A percentile compares a stretch with the other conserved stretches of the same genome.
phyloP scores from a whole-genome alignment of 2,797 vertebrate genomes.

The Poecilia picta region DNA sequence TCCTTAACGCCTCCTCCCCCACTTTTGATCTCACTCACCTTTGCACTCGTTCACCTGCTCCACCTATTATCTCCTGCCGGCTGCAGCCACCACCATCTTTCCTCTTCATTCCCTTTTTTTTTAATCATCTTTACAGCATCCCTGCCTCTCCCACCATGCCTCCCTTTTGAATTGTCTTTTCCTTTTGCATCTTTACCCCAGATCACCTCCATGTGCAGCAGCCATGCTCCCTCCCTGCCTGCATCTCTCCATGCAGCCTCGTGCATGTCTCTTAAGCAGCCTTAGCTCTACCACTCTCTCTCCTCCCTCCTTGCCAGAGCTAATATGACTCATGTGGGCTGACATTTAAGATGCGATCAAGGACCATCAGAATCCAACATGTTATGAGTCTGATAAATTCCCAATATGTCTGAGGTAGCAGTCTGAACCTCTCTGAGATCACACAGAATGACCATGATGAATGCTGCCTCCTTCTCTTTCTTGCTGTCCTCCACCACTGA shows the following conservation, averaged over 20 bases:
- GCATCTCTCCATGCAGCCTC: constrained; percentile 26
- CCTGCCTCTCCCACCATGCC: constrained; percentile 40
- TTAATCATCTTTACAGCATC: constrained; percentile 45
- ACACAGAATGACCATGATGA: constrained; percentile 29
- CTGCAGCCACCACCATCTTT: constrained; percentile 10
- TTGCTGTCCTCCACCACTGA: constrained; percentile 20
- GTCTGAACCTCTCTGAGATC: constrained; percentile 27
- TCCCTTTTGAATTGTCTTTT: constrained; percentile 11
- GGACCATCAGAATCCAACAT: constrained; percentile 50
- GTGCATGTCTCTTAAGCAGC: constrained; percentile 42
- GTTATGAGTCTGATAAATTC: constrained; percentile 56
- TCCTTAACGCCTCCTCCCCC: constrained; percentile 18
- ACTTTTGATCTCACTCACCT: constrained; percentile 3
- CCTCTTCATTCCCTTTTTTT: background rate
- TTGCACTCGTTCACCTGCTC: constrained; percentile 16
- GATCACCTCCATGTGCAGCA: constrained; percentile 48
- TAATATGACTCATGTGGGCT: constrained; percentile 76
- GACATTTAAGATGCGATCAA: constrained; percentile 76
- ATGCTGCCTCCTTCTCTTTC: constrained; percentile 38
- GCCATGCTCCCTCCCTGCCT: constrained; percentile 45
- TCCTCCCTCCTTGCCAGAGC: constrained; percentile 39
- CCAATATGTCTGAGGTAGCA: constrained; percentile 35
- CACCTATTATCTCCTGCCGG: constrained; percentile 19
- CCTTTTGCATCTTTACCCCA: background rate
- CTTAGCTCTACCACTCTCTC: constrained; percentile 28